phyloP scores from a whole-genome alignment of 2,888 invertebrate genomes.

The Mantis religiosa region DNA sequence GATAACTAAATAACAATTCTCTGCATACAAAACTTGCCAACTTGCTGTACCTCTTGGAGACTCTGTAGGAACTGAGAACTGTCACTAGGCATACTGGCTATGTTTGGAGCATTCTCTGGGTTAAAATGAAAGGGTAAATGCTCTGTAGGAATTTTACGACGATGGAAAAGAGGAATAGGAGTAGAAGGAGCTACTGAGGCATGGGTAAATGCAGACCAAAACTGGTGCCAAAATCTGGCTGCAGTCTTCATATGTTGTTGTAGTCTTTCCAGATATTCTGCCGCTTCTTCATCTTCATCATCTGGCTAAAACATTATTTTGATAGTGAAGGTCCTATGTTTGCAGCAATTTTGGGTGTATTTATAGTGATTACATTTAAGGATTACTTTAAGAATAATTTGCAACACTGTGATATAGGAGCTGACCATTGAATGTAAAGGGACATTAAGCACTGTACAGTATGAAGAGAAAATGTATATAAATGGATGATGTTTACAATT shows the following conservation, averaged over 20 bases:
- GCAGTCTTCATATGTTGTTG: conserved; percentile 36
- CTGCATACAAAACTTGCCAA: not conserved
- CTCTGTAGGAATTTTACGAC: not conserved
- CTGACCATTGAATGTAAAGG: not conserved
- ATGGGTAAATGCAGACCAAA: conserved; percentile 20
- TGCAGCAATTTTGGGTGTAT: not conserved
- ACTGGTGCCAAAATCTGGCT: conserved; percentile 34
- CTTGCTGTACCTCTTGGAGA: not conserved
- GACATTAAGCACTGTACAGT: not conserved
- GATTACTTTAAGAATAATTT: not conserved
- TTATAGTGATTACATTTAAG: not conserved
- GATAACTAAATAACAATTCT: not conserved
- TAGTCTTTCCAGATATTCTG: conserved; percentile 36
- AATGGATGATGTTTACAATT: not conserved
- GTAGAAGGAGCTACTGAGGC: not conserved
- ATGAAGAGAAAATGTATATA: not conserved
- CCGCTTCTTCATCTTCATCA: conserved; percentile 37
- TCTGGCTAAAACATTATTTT: conserved; percentile 22
- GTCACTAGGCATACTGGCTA: not conserved
- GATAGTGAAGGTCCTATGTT: not conserved
- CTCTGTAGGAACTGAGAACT: not conserved
- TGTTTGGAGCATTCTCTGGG: not conserved
- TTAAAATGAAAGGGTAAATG: not conserved
- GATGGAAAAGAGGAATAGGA: conserved; percentile 10
- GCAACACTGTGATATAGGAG: not conserved